A percentile compares a stretch with the other conserved stretches of the same genome.
phyloP scores from a whole-genome alignment of 2,888 invertebrate genomes.

The Noctua comes region DNA sequence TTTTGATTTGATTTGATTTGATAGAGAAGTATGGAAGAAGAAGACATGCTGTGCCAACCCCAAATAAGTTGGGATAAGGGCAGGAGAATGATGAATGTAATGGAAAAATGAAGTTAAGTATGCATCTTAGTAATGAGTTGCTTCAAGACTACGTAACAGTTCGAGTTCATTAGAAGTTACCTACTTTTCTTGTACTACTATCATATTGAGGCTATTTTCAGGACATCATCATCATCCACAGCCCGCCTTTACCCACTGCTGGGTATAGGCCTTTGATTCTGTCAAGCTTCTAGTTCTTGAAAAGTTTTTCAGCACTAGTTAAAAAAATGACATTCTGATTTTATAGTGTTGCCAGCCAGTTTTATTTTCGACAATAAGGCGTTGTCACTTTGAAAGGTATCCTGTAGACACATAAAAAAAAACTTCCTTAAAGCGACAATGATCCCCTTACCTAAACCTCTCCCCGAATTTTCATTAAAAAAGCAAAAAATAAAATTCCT shows the following conservation, averaged over 20 bases:
- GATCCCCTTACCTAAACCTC: conserved; percentile 15
- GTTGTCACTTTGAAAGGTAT: not conserved
- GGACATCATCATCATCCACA: not conserved
- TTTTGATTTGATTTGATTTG: too few species aligned
- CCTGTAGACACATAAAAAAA: not conserved
- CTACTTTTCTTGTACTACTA: not conserved
- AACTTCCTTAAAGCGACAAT: not conserved
- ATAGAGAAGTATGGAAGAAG: too few species aligned
- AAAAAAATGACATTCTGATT: not conserved
- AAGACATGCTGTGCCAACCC: too few species aligned
- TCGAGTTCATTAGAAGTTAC: not conserved
- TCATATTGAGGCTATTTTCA: not conserved
- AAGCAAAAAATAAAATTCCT: conserved; percentile 27
- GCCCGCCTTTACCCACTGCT: too few species aligned
- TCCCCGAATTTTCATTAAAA: conserved; percentile 22
- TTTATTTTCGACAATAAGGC: not conserved
- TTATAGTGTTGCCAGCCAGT: not conserved
- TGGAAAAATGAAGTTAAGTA: conserved; percentile 9
- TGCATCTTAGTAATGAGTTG: not conserved
- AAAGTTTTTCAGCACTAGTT: not conserved
- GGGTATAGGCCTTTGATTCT: too few species aligned
- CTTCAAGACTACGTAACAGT: not conserved
- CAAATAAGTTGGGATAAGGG: too few species aligned
- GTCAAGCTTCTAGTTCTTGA: too few species aligned
- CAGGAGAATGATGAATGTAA: conserved; percentile 5